Evolutionary conservation across 2,797 vertebrate genomes (phyloP), one percentile per base, ranked within the genome.

Genomic region (Erpetoichthys calabaricus): DNA sequence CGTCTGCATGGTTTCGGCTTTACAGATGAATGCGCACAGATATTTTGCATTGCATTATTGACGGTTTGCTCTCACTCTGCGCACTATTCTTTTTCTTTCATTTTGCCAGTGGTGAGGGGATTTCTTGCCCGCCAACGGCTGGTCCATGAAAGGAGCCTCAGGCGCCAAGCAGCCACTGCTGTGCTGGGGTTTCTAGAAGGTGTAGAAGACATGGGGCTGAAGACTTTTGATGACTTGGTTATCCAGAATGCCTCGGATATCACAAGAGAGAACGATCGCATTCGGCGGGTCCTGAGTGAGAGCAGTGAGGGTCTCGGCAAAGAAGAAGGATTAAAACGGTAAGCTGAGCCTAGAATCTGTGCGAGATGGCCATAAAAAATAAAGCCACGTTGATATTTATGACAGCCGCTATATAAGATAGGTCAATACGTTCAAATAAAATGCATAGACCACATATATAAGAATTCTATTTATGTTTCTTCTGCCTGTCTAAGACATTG

Each of bases 121-220:
- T 98, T 92, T 86, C 77, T 98, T 61, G 92, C 84, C 55, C 83
- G 91, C 55, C 89, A 79, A 62, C 78, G 41, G 8, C 59, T 89
- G 64, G 75, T 75, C 4, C 81, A 70, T 66, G 83, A 77, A 67
- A 78, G 86, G 62, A 81, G 43, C 45, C 58, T 65, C 8, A 86
- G 80, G 60, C 84, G 88, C 65, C 85, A 80, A 68, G 89, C 91
- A 51, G 78, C 80, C 61, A 70, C 72, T 5, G 80, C 78, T 41
- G 61, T 92, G 64, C 83, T 86, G 69, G 76, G 69, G 64, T 91
- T 91, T 64, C 75, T 91, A 57, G 83, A 86, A 64, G 71, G 72
- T 0, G 76, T 79, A 1, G 89, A 91, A 65, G 86, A 87, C 59
- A 66, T 85, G 72, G 86, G 88, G 4, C 45, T 89, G 66, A 80